Evolutionary conservation across 2,888 invertebrate species (phyloP).

Genomic region (Crioceris asparagi): DNA sequence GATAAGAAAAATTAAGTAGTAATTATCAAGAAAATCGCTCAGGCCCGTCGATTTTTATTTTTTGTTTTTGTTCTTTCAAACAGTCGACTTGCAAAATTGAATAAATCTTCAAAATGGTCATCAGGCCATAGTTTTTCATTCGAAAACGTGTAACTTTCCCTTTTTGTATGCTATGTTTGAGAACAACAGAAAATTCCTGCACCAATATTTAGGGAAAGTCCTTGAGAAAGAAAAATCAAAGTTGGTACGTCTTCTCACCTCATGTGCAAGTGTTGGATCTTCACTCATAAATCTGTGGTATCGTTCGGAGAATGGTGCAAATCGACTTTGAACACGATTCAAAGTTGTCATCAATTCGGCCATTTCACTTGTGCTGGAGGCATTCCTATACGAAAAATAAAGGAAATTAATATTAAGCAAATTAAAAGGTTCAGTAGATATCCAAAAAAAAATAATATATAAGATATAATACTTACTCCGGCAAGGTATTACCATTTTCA

Average conservation of each 20-base stretch:
- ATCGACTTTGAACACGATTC: conserved; percentile 44
- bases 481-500: conserved; percentile 14
- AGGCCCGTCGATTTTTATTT: no score
- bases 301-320: conserved; percentile 55
- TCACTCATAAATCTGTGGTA: conserved; percentile 50
- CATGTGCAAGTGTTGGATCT: conserved; percentile 43
- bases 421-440: not conserved
- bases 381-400: conserved; percentile 23
- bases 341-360: conserved; percentile 46
- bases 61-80: no score
- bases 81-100: no score
- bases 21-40: no score
- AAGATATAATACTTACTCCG: conserved; percentile 15
- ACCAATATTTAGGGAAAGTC: no score
- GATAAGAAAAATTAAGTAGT: no score
- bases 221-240: no score
- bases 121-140: no score
- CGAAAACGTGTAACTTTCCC: no score
- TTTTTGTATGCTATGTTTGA: no score
- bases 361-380: conserved; percentile 43
- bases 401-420: not conserved
- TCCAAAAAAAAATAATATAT: not conserved
- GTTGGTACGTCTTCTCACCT: conserved; percentile 19
- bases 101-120: no score
- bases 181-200: no score